Evolutionary conservation across 2,888 invertebrate genomes (phyloP), one percentile per base, ranked within the genome.

Genomic region (Adineta ricciae): DNA sequence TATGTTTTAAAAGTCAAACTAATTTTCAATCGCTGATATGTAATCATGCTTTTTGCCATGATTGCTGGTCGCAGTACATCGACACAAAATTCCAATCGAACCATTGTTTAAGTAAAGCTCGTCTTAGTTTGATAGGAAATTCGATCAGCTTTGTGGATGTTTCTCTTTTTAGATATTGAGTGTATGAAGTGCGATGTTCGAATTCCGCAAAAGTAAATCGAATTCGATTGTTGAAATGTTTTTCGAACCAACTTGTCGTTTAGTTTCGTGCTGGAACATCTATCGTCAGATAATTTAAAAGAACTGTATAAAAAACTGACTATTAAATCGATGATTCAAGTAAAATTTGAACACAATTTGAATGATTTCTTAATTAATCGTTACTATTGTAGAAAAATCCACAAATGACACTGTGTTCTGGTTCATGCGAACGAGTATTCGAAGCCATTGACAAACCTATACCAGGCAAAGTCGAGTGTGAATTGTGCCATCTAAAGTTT

Each of bases 101-200:
- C 14, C 24, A 78, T 78, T 78, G 41, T 78, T 8, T 78, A 78
- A 78, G 78, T 41, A 78, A n/a, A 19, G 2, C 0, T 72, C 24
- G n/a, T n/a, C n/a, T n/a, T n/a, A n/a, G n/a, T n/a, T n/a, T n/a
- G n/a, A n/a, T n/a, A n/a, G n/a, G n/a, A n/a, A n/a, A n/a, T n/a
- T n/a, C n/a, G n/a, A n/a, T n/a, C n/a, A n/a, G n/a, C n/a, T n/a
- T n/a, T n/a, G n/a, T n/a, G n/a, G n/a, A n/a, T n/a, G n/a, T n/a
- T n/a, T n/a, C n/a, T n/a, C n/a, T n/a, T n/a, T n/a, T n/a, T 78
- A 78, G 78, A 78, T 78, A 19, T 41, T 2, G 78, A 78, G 41
- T 78, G 78, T 41, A 78, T 78, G 78, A 78, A 78, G 41, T 78
- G 78, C n/a, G 78, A 78, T 41, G 24, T 41, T 14, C 78, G 78